Conservation (phyloP, 2,888 invertebrate genomes). For the Merodon equestris region DNA sequence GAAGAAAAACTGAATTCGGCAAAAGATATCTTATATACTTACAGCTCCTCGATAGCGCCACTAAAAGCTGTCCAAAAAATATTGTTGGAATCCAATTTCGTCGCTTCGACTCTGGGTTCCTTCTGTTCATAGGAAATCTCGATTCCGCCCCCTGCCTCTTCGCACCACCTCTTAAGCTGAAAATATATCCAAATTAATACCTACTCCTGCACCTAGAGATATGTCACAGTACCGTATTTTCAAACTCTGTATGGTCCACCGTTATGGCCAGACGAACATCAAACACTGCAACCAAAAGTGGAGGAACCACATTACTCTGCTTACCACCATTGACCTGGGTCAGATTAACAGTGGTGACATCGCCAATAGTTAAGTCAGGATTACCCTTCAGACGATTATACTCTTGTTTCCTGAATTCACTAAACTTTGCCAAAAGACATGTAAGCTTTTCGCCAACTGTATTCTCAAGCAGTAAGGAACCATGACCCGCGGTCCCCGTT, state of each 20-base stretch:
- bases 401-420: slow-evolving; percentile 82
- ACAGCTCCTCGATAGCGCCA: slow-evolving; percentile 81
- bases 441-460: slow-evolving; percentile 87
- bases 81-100: slow-evolving; percentile 82
- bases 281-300: slow-evolving; percentile 83
- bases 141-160: slow-evolving; percentile 86
- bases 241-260: slow-evolving; percentile 81
- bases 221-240: slow-evolving; percentile 75
- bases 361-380: slow-evolving; percentile 81
- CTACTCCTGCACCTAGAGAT: neutral
- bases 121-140: slow-evolving; percentile 83
- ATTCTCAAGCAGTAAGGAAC: slow-evolving; percentile 83
- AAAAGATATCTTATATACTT: too few species aligned
- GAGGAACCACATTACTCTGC: slow-evolving; percentile 89
- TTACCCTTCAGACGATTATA: slow-evolving; percentile 80
- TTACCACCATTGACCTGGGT: slow-evolving; percentile 86
- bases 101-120: slow-evolving; percentile 81
- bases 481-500: slow-evolving; percentile 87
- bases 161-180: slow-evolving; percentile 80
- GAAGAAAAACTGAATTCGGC: too few species aligned
- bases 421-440: slow-evolving; percentile 82
- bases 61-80: slow-evolving; percentile 87
- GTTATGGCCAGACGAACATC: slow-evolving; percentile 83
- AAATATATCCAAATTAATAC: too few species aligned
- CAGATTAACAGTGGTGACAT: slow-evolving; percentile 87